A percentile compares a stretch with the other conserved stretches of the same genome.
phyloP scores from a whole-genome alignment of 2,888 invertebrate genomes.

The Schizaphis graminum region DNA sequence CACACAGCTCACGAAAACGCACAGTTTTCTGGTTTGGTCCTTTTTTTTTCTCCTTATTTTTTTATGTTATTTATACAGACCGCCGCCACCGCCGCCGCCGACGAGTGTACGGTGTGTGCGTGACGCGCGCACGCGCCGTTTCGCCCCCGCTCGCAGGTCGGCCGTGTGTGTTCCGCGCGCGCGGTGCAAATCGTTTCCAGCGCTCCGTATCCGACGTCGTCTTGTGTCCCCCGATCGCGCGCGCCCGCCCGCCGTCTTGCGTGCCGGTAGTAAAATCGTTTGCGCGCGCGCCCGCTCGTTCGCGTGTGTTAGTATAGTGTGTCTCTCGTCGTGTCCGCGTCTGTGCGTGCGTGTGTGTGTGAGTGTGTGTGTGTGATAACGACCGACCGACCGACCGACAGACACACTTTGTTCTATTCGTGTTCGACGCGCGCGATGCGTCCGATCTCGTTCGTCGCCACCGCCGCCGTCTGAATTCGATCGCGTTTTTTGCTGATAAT shows the following conservation, averaged over 20 bases:
- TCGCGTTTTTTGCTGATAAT: background rate
- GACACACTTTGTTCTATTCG: slow-evolving; percentile 37
- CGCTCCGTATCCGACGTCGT: background rate
- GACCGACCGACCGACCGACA: slow-evolving; percentile 29
- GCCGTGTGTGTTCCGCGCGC: background rate
- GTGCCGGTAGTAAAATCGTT: slow-evolving; percentile 5
- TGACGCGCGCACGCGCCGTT: background rate
- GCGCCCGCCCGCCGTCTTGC: background rate
- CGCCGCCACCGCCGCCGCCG: background rate
- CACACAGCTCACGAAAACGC: background rate
- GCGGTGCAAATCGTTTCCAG: slow-evolving; percentile 14
- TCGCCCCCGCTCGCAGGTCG: background rate
- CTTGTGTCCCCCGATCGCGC: background rate
- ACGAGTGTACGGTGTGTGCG: background rate
- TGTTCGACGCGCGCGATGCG: slow-evolving; percentile 51
- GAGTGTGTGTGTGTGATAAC: slow-evolving; percentile 32
- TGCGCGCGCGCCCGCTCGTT: background rate
- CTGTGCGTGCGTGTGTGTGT: no score
- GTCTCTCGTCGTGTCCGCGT: background rate
- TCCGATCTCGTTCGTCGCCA: slow-evolving; percentile 28
- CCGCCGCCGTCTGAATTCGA: slow-evolving; percentile 8
- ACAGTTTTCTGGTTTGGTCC: slow-evolving; percentile 34
- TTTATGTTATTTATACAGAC: slow-evolving; percentile 10
- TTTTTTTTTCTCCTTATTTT: slow-evolving; percentile 14
- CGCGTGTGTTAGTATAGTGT: background rate